Conservation (phyloP, 2,888 invertebrate genomes). For the Sclerodermus sp. region DNA sequence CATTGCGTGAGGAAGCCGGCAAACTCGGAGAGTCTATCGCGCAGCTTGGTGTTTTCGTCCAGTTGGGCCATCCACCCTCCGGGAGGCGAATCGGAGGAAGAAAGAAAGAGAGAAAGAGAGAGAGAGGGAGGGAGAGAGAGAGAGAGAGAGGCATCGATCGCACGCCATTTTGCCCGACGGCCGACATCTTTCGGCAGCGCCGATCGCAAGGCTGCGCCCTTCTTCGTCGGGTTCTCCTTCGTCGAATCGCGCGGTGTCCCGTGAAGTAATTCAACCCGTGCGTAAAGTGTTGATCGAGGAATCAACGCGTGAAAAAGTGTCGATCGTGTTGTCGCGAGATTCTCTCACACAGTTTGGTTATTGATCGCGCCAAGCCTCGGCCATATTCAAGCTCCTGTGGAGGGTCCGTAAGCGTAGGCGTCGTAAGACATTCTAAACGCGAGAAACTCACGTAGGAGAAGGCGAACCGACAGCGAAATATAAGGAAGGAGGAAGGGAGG, state of each 20-base stretch:
- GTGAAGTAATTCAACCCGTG: too few relatives aligned
- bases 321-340: conserved; percentile 39
- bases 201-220: conserved; percentile 20
- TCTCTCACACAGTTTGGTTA: conserved; percentile 9
- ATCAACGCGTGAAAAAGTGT: conserved; percentile 5
- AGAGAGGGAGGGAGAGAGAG: conserved; percentile 9
- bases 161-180: conserved; percentile 49
- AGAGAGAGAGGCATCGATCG: conserved; percentile 38
- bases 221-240: conserved; percentile 40
- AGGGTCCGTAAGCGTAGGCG: too few relatives aligned
- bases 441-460: conserved; percentile 5
- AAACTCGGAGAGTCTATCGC: too few relatives aligned
- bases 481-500: neutral
- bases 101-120: conserved; percentile 3
- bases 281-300: conserved; percentile 16
- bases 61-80: neutral
- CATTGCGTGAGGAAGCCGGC: too few relatives aligned
- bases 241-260: too few relatives aligned
- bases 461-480: conserved; percentile 16
- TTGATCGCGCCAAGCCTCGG: conserved; percentile 24
- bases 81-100: neutral
- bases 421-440: too few relatives aligned
- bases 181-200: conserved; percentile 38
- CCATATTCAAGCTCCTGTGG: conserved; percentile 14
- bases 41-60: too few relatives aligned